Conservation (phyloP, 1,140 invertebrate species). For the Meloidogyne exigua region DNA sequence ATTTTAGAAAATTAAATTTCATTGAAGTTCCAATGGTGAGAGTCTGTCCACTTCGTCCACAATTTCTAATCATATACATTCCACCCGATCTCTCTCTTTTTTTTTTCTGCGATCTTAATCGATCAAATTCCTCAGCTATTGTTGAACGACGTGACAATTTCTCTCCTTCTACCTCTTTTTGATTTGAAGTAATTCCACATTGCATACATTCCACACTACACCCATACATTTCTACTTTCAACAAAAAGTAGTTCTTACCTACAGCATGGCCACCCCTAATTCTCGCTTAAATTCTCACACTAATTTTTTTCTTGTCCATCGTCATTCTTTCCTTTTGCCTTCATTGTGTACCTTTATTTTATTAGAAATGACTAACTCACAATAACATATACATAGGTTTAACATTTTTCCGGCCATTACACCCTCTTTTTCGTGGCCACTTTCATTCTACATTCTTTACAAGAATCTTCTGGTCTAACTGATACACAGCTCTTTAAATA, state of each 20-base stretch:
- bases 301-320: background rate
- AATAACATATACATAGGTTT: background rate
- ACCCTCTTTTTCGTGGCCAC: background rate
- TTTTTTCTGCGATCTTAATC: background rate
- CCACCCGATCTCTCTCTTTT: background rate
- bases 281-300: background rate
- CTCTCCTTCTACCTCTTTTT: background rate
- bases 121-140: background rate
- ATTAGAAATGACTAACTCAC: constrained; percentile 2
- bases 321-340: background rate
- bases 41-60: background rate
- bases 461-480: background rate
- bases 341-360: background rate
- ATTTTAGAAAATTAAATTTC: no score
- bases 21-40: background rate
- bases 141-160: constrained; percentile 1
- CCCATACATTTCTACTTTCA: background rate
- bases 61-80: constrained; percentile 5
- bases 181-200: background rate
- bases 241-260: background rate
- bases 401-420: background rate
- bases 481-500: background rate
- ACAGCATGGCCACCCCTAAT: background rate
- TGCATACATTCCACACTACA: background rate
- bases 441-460: background rate